phyloP scores from a whole-genome alignment of 2,113 vertebrate genomes.

The Numida meleagris region DNA sequence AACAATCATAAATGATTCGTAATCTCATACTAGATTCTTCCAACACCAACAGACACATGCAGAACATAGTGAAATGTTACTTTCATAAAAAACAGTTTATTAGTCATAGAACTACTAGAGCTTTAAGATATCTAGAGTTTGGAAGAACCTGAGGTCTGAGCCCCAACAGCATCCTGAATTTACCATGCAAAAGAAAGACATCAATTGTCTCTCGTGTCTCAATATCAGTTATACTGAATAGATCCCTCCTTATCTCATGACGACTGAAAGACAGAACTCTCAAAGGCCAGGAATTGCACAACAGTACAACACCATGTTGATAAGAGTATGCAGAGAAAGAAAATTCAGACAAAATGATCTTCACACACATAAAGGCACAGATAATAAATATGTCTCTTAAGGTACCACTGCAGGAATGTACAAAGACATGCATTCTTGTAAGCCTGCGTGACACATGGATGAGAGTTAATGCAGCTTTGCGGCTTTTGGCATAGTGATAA shows the following conservation, averaged over 20 bases:
- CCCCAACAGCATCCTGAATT: neutral
- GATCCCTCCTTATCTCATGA: neutral
- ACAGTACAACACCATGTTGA: neutral
- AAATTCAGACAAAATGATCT: neutral
- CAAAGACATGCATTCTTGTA: neutral
- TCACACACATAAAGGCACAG: neutral
- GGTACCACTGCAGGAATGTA: accelerated
- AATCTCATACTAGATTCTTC: neutral
- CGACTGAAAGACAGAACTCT: neutral
- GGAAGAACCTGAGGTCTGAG: neutral
- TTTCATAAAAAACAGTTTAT: neutral
- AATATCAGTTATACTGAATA: neutral
- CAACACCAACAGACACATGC: no score
- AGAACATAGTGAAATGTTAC: no score
- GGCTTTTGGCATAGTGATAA: neutral
- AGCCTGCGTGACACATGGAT: neutral
- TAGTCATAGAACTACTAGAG: neutral
- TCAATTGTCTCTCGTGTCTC: neutral
- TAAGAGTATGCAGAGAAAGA: neutral
- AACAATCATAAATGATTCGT: neutral
- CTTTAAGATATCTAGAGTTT: neutral
- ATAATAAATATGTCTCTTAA: neutral
- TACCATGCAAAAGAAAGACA: neutral
- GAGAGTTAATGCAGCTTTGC: neutral
- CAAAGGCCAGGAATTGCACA: neutral